Evolutionary conservation across 2,113 vertebrate species (phyloP).

Genomic region (Peromyscus maniculatus): DNA sequence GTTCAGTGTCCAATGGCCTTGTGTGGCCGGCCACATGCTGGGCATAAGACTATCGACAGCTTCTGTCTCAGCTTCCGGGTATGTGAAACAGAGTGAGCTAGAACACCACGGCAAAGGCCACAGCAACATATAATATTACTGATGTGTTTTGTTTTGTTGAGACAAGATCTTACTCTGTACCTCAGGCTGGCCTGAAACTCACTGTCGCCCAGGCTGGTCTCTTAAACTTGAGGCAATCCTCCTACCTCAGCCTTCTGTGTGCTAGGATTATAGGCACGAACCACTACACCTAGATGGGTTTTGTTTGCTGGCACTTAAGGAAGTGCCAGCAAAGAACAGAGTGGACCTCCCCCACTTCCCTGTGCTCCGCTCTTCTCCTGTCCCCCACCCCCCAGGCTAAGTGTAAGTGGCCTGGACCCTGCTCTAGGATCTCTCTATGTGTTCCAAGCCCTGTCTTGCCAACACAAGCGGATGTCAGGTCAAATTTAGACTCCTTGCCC

Average conservation of each 20-base stretch:
- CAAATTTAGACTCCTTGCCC: neutral
- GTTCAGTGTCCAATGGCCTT: neutral
- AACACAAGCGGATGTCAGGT: neutral
- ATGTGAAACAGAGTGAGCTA: neutral
- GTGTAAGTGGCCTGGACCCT: neutral
- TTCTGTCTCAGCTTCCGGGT: neutral
- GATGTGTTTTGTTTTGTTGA: neutral
- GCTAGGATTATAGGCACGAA: neutral
- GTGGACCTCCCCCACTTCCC: neutral
- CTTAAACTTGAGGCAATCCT: neutral
- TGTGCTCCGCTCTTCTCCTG: neutral
- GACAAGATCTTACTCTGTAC: neutral
- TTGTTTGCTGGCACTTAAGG: no score
- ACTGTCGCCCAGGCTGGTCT: neutral
- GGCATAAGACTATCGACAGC: fast-evolving
- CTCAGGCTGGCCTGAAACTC: neutral
- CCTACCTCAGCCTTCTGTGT: neutral
- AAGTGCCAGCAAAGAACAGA: neutral
- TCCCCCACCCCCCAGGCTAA: neutral
- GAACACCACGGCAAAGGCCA: neutral
- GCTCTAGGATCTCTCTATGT: fast-evolving
- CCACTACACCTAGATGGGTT: no score
- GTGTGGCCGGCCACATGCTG: neutral
- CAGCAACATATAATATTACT: neutral
- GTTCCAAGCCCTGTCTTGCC: neutral